A percentile compares a stretch with the other conserved stretches of the same genome.
These are phyloP conservation scores for Sebastes schlegelii DNA, from an alignment of 2,113 vertebrate species.

Conservation along the genomic window DNA sequence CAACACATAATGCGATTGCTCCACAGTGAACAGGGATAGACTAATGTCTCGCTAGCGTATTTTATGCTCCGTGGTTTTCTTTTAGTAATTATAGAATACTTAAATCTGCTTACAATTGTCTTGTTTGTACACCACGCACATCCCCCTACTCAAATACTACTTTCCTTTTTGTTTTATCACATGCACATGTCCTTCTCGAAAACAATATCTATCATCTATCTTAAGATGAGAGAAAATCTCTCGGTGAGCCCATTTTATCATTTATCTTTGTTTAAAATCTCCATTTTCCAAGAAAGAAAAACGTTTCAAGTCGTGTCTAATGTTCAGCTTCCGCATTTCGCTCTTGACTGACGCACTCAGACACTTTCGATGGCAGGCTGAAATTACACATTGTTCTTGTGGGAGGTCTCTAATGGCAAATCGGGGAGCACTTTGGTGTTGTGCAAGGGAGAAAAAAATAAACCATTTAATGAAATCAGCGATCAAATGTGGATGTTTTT, in stretches of 20 bases:
- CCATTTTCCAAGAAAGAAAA: constrained; percentile 29
- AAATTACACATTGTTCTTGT: constrained; percentile 64
- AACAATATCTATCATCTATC: background rate
- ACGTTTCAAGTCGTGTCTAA: constrained; percentile 28
- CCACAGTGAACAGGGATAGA: background rate
- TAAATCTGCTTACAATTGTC: constrained; percentile 3
- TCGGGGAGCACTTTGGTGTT: constrained; percentile 50
- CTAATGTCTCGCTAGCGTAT: background rate
- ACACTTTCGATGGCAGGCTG: constrained; percentile 53
- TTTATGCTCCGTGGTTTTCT: background rate
- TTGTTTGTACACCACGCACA: background rate
- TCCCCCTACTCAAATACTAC: background rate
- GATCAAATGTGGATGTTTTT: constrained; percentile 55
- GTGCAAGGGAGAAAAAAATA: constrained; percentile 30
- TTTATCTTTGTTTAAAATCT: constrained; percentile 25
- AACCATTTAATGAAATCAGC: constrained; percentile 63
- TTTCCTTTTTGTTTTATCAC: background rate
- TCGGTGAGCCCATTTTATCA: constrained; percentile 13
- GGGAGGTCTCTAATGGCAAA: constrained; percentile 62
- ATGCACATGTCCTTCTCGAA: background rate
- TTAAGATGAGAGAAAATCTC: background rate
- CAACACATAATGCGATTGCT: constrained; percentile 12
- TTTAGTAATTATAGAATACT: constrained; percentile 14
- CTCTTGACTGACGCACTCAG: constrained; percentile 49
- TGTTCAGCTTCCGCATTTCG: constrained; percentile 33